Base-by-base conservation (phyloP, 2,113 vertebrate genomes). In the Nibea albiflora region DNA sequence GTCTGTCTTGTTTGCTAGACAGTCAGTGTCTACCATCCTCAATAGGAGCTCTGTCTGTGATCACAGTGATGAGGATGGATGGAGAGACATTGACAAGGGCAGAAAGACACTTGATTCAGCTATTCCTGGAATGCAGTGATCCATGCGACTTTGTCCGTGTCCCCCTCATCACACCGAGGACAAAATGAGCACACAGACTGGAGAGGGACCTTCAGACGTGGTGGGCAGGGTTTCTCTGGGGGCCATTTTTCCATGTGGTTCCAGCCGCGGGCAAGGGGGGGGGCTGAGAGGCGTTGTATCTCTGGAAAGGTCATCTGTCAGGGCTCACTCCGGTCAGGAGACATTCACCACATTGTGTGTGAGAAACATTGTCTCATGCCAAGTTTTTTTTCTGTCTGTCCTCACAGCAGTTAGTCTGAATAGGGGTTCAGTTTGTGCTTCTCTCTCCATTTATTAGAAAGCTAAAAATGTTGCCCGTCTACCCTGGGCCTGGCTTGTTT, bases 291-390 rank as follows among this genome's bases (percentile, higher is more conserved):
- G 63, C 58, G 5, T 60, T 53, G 66, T 52, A 81, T 88, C 86
- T 74, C 49, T 66, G 74, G 31, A 90, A 90, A 91, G 91, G 88
- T 90, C 87, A 92, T 84, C 56, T 5, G 16, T 82, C 81, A 76
- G 62, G 82, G 77, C 80, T 82, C n/a, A 42, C 80, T 77, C 73
- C 28, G 69, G 73, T 89, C 88, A 78, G 69, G 65, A 87, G 86
- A 94, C 85, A 89, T 89, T 92, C 79, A 60, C 77, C 60, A 75
- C 85, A 85, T 88, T 93, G 84, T 91, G 81, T 89, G 89, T 84
- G 76, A 85, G 87, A 88, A 88, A 89, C 76, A 89, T 89, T 92
- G 84, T 92, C 63, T 90, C 61, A 76, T 87, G 84, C 83, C 83
- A 91, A 89, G 70, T 62, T 58, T 73, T 68, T 24, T 67, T 80